A percentile compares a stretch with the other conserved stretches of the same genome.
Conservation (phyloP, 2,113 vertebrate species). For the Brachyistius frenatus region DNA sequence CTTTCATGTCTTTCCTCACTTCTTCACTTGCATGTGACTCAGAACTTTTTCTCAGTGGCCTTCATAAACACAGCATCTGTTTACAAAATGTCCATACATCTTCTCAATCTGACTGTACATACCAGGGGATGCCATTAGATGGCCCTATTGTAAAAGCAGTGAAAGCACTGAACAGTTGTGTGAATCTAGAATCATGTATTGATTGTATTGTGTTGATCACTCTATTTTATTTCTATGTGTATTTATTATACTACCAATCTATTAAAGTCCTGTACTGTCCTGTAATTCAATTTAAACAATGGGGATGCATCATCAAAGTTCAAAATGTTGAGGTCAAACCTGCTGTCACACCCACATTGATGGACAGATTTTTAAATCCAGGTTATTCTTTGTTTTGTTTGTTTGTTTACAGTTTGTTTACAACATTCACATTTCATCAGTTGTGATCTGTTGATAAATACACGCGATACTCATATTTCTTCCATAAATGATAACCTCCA, state of each 20-base stretch:
- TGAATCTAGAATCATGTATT: not conserved
- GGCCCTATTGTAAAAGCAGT: slow-evolving; percentile 62
- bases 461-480: not conserved
- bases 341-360: not conserved
- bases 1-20: not conserved
- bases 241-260: not conserved
- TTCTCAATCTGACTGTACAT: not conserved
- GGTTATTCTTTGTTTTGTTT: not conserved
- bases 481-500: not conserved
- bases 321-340: not conserved
- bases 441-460: not conserved
- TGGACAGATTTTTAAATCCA: not conserved
- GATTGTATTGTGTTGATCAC: too few relatives aligned
- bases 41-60: not conserved
- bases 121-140: slow-evolving; percentile 56
- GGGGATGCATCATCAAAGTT: not conserved
- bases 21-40: too few relatives aligned
- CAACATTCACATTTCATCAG: not conserved
- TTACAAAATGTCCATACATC: not conserved
- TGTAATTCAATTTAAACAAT: not conserved
- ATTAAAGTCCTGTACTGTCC: not conserved
- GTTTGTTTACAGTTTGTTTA: not conserved
- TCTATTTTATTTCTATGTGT: not conserved
- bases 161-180: not conserved
- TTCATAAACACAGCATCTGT: not conserved